Base-by-base conservation (phyloP, 2,888 invertebrate species). In the Ernsta delagoae region DNA sequence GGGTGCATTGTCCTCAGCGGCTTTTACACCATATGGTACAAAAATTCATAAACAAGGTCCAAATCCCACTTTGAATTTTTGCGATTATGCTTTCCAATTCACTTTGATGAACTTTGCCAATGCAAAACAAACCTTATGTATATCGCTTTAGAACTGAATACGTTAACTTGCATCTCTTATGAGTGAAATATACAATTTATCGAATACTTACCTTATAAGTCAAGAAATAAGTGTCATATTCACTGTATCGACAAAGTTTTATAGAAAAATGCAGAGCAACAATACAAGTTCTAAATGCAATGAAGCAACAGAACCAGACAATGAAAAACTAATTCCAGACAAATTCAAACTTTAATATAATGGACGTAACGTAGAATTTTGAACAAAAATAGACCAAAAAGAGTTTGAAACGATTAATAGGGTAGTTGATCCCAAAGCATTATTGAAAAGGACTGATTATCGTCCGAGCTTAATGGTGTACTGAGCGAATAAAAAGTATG, bases 1-100 rank as follows among this genome's bases (percentile, higher is more conserved):
- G 91, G 92, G 92, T 81, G 83, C 83, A 91, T 92, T 93, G 92
- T 92, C 83, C 85, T 80, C 76, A 75, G 83, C 87, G 83, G 92
- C 90, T 91, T 89, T 90, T 90, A 89, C 81, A 89, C 93, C 94
- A 93, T 93, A 94, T 94, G 94, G 87, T 84, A 81, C 78, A 88
- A 88, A 91, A 93, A 90, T 88, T 89, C 83, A 88, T 87, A 90
- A 90, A 91, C 91, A 92, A 92, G 92, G 89, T 82, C 86, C 74
- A 83, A 89, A 88, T 89, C 86, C 83, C 79, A 82, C 86, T 88
- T 83, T 85, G 84, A 88, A 86, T 77, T 84, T 79, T 75, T 72
- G 79, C 82, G 82, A 88, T 86, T 85, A 86, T 80, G 78, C 82
- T 73, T 82, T 76, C 77, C 76, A 78, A 80, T 80, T 77, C 72